These are phyloP conservation scores for Alsophila aescularia DNA, from an alignment of 2,888 invertebrate species.

Conservation along the genomic window DNA sequence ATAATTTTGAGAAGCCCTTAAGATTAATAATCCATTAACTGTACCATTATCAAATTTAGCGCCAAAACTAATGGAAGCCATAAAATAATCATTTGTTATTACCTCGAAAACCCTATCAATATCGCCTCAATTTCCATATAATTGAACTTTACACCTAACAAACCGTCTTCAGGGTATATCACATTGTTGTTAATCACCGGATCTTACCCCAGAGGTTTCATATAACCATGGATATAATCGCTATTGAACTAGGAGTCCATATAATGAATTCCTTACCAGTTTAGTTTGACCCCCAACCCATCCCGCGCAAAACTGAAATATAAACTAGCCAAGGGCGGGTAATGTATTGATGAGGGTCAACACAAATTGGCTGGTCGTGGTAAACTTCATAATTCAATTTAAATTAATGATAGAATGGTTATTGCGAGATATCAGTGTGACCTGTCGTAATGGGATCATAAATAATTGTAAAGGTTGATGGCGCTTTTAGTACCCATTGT, in stretches of 20 bases:
- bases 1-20: slow-evolving; percentile 6
- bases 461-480: slow-evolving; percentile 29
- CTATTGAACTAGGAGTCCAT: slow-evolving; percentile 39
- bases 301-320: slow-evolving; percentile 13
- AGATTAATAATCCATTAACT: slow-evolving; percentile 2
- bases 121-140: slow-evolving; percentile 52
- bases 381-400: slow-evolving; percentile 54
- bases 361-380: slow-evolving; percentile 36
- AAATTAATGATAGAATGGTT: slow-evolving; percentile 50
- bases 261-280: slow-evolving; percentile 43
- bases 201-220: slow-evolving; percentile 53
- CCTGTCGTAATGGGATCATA: slow-evolving; percentile 44
- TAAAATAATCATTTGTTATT: slow-evolving; percentile 22
- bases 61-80: slow-evolving; percentile 13
- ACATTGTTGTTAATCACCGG: slow-evolving; percentile 56
- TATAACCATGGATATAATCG: slow-evolving; percentile 32
- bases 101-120: slow-evolving; percentile 29
- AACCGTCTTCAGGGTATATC: slow-evolving; percentile 34
- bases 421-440: slow-evolving; percentile 55
- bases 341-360: slow-evolving; percentile 31
- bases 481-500: slow-evolving; percentile 19
- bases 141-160: slow-evolving; percentile 53
- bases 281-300: slow-evolving; percentile 32
- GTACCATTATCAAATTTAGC: slow-evolving; percentile 1
- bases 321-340: slow-evolving; percentile 19